phyloP scores from a whole-genome alignment of 2,888 invertebrate genomes.

The Sclerodermus sp. region DNA sequence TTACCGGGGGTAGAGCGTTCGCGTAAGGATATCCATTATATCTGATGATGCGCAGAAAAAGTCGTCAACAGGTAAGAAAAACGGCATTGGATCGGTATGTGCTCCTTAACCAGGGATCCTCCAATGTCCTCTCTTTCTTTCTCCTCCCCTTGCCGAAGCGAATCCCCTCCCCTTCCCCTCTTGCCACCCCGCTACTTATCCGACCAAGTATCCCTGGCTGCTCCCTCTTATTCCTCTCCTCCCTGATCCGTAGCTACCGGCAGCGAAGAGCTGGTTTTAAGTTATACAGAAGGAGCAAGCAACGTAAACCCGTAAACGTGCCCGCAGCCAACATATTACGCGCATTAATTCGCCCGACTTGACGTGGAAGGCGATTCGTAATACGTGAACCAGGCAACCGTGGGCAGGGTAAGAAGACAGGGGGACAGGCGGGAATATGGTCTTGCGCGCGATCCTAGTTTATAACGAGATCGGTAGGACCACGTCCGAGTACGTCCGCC shows the following conservation, averaged over 20 bases:
- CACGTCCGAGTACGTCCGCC: slow-evolving; percentile 18
- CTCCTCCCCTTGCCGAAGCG: no score
- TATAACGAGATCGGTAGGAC: slow-evolving; percentile 43
- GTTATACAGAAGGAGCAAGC: slow-evolving; percentile 41
- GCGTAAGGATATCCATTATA: not conserved
- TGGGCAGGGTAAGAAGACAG: slow-evolving; percentile 19
- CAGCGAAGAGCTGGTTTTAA: slow-evolving; percentile 34
- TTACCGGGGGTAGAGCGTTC: slow-evolving; percentile 31
- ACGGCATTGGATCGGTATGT: not conserved
- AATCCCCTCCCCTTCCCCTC: no score
- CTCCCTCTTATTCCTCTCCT: not conserved
- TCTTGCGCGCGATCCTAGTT: slow-evolving; percentile 29
- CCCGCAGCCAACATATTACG: slow-evolving; percentile 52
- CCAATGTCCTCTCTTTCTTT: no score
- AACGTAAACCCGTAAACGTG: slow-evolving; percentile 50
- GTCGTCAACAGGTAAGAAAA: slow-evolving; percentile 12
- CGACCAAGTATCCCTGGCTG: not conserved
- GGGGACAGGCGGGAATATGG: slow-evolving; percentile 14
- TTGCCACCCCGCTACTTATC: not conserved
- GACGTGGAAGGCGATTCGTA: slow-evolving; percentile 50
- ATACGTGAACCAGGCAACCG: slow-evolving; percentile 30
- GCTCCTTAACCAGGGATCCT: no score
- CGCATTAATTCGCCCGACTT: slow-evolving; percentile 51
- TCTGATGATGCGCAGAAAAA: not conserved
- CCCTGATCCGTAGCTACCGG: slow-evolving; percentile 16